phyloP scores from a whole-genome alignment of 2,797 vertebrate genomes.

The Pseudochaenichthys georgianus region DNA sequence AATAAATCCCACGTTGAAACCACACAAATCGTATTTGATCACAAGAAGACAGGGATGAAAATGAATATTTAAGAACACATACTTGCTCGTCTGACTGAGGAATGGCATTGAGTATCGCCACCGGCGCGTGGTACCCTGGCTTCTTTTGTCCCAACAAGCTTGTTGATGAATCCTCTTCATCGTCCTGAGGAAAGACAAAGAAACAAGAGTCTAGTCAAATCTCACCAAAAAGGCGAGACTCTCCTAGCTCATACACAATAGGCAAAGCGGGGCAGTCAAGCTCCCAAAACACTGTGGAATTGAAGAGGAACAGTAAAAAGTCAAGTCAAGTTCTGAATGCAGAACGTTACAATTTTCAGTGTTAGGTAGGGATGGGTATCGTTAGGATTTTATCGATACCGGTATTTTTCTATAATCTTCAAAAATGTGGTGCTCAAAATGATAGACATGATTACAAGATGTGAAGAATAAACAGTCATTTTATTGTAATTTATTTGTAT shows the following conservation, averaged over 20 bases:
- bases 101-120: constrained; percentile 97
- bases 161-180: constrained; percentile 94
- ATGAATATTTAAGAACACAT: constrained; percentile 8
- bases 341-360: too few relatives aligned
- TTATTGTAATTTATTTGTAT: too few relatives aligned
- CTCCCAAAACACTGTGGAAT: background rate
- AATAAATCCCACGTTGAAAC: background rate
- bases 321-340: too few relatives aligned
- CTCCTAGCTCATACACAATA: constrained; percentile 64
- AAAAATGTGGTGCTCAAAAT: too few relatives aligned
- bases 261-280: constrained; percentile 47
- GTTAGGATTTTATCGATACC: too few relatives aligned
- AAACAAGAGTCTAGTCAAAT: constrained; percentile 66
- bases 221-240: constrained; percentile 45
- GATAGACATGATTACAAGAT: too few relatives aligned
- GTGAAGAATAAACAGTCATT: too few relatives aligned
- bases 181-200: constrained; percentile 86
- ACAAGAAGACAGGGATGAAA: background rate
- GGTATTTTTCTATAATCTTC: too few relatives aligned
- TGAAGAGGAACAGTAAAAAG: background rate
- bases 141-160: constrained; percentile 97
- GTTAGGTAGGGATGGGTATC: too few relatives aligned
- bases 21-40: background rate
- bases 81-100: constrained; percentile 98
- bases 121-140: constrained; percentile 96